Evolutionary conservation across 1,140 invertebrate genomes (phyloP).

Genomic region (Drosophila parvula): DNA sequence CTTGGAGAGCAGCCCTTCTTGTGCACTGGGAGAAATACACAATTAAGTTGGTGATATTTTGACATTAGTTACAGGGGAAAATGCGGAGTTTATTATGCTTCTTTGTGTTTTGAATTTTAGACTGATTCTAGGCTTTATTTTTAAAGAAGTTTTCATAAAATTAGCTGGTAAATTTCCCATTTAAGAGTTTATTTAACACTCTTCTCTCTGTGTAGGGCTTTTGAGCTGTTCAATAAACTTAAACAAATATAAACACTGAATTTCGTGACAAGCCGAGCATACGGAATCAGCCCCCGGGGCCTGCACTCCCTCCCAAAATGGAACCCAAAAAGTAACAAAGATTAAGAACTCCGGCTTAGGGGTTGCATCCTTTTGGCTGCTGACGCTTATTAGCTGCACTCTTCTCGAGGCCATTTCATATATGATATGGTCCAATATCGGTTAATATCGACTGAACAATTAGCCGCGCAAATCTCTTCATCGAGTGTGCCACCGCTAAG

Average conservation of each 20-base stretch:
- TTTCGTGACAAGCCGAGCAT: constrained; percentile 45
- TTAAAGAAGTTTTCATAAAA: background rate
- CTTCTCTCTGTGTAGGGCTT: constrained; percentile 13
- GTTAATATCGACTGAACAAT: constrained; percentile 31
- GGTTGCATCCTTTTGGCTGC: constrained; percentile 25
- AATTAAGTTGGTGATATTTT: no score
- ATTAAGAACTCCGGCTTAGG: constrained; percentile 32
- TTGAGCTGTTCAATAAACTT: constrained; percentile 64
- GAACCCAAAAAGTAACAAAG: constrained; percentile 13
- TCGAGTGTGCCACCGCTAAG: constrained; percentile 33
- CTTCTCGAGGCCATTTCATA: background rate
- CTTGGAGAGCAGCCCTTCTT: background rate
- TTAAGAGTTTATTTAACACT: background rate
- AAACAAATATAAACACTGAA: constrained; percentile 72
- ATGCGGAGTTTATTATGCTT: background rate
- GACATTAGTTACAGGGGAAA: background rate
- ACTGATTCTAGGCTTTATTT: background rate
- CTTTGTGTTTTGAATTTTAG: background rate
- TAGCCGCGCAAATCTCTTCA: constrained; percentile 29
- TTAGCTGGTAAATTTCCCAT: background rate
- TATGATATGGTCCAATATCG: constrained; percentile 14
- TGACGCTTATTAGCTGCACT: constrained; percentile 38
- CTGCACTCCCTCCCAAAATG: constrained; percentile 1
- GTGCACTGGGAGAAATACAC: background rate
- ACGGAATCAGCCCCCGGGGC: constrained; percentile 26